Evolutionary conservation across 2,797 vertebrate genomes (phyloP).

Genomic region (Synaphobranchus kaupii): DNA sequence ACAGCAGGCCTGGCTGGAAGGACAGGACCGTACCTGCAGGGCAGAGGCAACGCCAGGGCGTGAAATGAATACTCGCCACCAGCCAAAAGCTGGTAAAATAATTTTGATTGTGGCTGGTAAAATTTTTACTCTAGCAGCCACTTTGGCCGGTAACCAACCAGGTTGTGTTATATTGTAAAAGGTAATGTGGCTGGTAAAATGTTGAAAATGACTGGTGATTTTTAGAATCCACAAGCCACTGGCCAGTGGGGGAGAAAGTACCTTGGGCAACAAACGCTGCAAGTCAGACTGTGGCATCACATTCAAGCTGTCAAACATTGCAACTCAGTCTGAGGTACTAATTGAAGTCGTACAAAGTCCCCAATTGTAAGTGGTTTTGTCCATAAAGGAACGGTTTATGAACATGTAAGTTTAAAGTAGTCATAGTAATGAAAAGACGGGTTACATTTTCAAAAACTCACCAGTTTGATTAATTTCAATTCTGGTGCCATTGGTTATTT

Average conservation of each 20-base stretch:
- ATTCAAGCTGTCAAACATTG: background rate
- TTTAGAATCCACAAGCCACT: too few species aligned
- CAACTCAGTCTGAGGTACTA: background rate
- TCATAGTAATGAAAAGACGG: background rate
- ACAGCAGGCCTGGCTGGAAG: slow-evolving; percentile 90
- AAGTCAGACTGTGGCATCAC: background rate
- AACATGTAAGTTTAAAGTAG: background rate
- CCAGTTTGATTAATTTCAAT: slow-evolving; percentile 99
- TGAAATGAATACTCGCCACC: too few species aligned
- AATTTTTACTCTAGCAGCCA: too few species aligned
- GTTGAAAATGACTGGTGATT: too few species aligned
- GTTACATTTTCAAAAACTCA: slow-evolving; percentile 54
- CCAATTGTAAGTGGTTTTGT: background rate
- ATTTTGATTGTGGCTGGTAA: too few species aligned
- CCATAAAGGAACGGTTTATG: background rate
- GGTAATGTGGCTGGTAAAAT: too few species aligned
- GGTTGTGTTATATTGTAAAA: too few species aligned
- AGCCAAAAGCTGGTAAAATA: too few species aligned
- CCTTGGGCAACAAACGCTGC: background rate
- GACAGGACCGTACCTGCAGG: slow-evolving; percentile 85
- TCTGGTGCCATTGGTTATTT: slow-evolving; percentile 92
- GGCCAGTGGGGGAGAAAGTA: too few species aligned
- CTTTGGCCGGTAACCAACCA: too few species aligned
- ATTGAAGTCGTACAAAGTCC: background rate
- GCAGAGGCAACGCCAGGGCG: background rate